Percentiles rank a stretch among this genome's conserved stretches.
phyloP scores from a whole-genome alignment of 2,888 invertebrate species.

The Latrodectus hesperus region DNA sequence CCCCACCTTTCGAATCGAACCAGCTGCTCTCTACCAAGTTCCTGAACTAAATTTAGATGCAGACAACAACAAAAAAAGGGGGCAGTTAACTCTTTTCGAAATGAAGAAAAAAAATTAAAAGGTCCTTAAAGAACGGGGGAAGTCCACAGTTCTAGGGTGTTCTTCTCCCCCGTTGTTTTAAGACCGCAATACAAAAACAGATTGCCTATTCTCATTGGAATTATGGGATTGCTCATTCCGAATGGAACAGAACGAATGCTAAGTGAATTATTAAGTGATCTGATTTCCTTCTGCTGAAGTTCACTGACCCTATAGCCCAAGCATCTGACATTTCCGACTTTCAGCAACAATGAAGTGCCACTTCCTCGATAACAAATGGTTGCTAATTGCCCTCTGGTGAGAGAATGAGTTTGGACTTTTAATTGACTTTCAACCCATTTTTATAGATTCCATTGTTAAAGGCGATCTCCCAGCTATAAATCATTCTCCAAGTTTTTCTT shows the following conservation, averaged over 20 bases:
- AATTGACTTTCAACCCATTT: neutral
- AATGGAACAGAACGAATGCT: no score
- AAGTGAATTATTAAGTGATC: no score
- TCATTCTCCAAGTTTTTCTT: neutral
- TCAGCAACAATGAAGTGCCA: neutral
- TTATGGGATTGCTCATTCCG: no score
- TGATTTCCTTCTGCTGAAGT: neutral
- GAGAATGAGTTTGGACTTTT: neutral
- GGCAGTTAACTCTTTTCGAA: neutral
- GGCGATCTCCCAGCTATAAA: neutral
- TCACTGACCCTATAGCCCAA: neutral
- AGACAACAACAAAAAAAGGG: neutral
- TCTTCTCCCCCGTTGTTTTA: neutral
- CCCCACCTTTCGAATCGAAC: neutral
- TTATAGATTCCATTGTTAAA: no score
- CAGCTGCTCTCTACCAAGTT: neutral
- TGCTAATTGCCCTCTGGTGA: neutral
- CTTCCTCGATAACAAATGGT: neutral
- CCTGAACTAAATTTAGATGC: conserved; percentile 1
- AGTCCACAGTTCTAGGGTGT: neutral
- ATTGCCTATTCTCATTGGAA: no score
- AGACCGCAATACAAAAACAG: neutral
- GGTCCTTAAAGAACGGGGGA: neutral
- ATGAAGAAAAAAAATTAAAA: neutral
- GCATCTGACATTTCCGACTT: neutral